Percentiles rank a stretch among this genome's conserved stretches.
Conservation (phyloP, 2,113 vertebrate species). For the Plotosus lineatus region DNA sequence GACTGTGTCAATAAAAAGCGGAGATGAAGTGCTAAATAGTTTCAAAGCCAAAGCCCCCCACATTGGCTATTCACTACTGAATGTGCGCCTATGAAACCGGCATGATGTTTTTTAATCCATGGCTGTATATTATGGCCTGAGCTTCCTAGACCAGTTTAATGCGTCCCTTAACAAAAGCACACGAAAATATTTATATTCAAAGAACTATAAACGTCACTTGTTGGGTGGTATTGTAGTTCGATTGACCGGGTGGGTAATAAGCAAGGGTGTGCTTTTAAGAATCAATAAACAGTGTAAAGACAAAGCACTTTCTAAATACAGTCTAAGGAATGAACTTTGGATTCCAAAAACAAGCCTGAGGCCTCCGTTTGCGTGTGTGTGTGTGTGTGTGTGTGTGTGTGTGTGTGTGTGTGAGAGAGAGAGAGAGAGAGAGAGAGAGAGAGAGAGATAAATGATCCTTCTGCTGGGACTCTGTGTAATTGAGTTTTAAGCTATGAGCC, state of each 20-base stretch:
- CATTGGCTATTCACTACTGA: too few relatives aligned
- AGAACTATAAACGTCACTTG: neutral
- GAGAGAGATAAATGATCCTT: constrained; percentile 62
- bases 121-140: neutral
- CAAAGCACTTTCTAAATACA: constrained; percentile 13
- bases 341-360: constrained; percentile 16
- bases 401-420: neutral
- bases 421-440: constrained; percentile 43
- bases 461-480: constrained; percentile 53
- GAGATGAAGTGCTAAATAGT: too few relatives aligned
- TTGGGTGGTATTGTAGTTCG: neutral
- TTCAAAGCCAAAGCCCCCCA: too few relatives aligned
- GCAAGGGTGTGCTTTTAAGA: neutral
- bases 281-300: constrained; percentile 15
- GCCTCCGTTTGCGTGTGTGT: neutral
- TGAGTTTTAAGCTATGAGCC: constrained; percentile 47
- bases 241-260: neutral
- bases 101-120: too few relatives aligned
- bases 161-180: neutral
- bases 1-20: too few relatives aligned
- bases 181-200: neutral
- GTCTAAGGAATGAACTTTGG: constrained; percentile 5
- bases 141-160: neutral
- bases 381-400: constrained; percentile 20
- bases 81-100: too few relatives aligned